phyloP scores from a whole-genome alignment of 64 coral and sea anemone genomes.

The Catalaphyllia jardinei region DNA sequence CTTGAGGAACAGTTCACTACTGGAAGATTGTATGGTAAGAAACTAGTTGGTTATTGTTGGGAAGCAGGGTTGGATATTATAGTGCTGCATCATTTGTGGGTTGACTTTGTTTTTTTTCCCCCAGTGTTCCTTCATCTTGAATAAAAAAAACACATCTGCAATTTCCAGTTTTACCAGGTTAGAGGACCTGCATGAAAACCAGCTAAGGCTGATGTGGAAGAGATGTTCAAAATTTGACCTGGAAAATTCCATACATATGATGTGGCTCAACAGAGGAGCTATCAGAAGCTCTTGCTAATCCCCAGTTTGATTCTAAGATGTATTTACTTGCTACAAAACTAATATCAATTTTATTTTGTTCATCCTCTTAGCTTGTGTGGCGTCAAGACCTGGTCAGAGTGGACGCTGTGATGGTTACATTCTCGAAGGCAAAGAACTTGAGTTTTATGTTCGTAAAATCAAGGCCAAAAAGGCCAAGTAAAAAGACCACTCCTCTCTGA shows the following conservation, averaged over 20 bases:
- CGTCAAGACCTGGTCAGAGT: conserved; percentile 95
- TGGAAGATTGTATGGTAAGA: conserved; percentile 83
- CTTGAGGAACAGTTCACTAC: conserved; percentile 90
- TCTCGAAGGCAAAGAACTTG: conserved; percentile 98
- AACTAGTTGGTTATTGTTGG: background rate
- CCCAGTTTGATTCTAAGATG: background rate
- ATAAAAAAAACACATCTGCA: no score
- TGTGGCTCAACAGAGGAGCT: background rate
- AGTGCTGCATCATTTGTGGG: no score
- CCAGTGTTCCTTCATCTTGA: no score
- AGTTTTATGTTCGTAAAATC: conserved; percentile 93
- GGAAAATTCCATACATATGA: no score
- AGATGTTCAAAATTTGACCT: no score
- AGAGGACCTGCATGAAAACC: no score
- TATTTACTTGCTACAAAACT: background rate
- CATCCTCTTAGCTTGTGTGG: conserved; percentile 80
- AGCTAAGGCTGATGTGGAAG: no score
- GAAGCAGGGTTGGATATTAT: no score
- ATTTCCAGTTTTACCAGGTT: no score
- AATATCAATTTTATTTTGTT: background rate
- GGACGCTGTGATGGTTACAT: conserved; percentile 98
- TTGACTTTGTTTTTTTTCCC: no score
- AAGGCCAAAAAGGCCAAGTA: conserved; percentile 99
- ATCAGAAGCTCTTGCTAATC: no score
- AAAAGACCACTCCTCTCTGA: background rate